Conservation (phyloP, 1,140 invertebrate genomes). For the Drosophila fuyamai region DNA sequence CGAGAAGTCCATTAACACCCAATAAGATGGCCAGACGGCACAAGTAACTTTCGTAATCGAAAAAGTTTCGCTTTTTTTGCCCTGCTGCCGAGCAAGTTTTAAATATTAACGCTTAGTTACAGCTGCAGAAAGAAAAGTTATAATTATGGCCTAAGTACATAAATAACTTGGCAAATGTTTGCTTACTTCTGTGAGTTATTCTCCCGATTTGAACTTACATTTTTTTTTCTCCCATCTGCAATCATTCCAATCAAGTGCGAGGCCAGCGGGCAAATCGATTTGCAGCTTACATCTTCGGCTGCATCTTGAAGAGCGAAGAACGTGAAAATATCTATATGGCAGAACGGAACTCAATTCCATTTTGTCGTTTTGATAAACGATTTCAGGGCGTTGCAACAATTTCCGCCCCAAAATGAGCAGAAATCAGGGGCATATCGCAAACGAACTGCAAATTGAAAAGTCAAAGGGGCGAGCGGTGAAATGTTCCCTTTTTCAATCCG, state of each 20-base stretch:
- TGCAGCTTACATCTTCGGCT: constrained; percentile 59
- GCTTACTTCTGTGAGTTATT: constrained; percentile 2
- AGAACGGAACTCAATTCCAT: constrained; percentile 81
- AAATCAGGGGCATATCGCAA: constrained; percentile 36
- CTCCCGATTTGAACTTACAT: background rate
- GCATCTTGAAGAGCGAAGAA: constrained; percentile 8
- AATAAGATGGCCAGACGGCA: constrained; percentile 65
- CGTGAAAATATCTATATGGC: constrained; percentile 28
- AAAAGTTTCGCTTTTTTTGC: constrained; percentile 66
- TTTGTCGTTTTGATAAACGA: constrained; percentile 84
- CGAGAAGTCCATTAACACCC: constrained; percentile 77
- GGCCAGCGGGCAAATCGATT: constrained; percentile 82
- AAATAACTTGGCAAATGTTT: constrained; percentile 69
- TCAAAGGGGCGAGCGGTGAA: constrained; percentile 23
- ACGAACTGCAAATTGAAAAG: constrained; percentile 74
- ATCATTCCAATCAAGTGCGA: constrained; percentile 54
- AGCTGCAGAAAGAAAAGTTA: constrained; percentile 71
- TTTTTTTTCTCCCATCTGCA: background rate
- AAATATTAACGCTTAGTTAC: constrained; percentile 82
- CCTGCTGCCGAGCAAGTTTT: constrained; percentile 56
- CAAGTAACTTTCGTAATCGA: constrained; percentile 68
- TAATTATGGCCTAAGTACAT: constrained; percentile 79
- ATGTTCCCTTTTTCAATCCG: constrained; percentile 35
- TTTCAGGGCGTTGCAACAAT: constrained; percentile 83
- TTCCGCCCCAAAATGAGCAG: constrained; percentile 77